A percentile compares a stretch with the other conserved stretches of the same genome.
These are phyloP conservation scores for Tangara arthus DNA, from an alignment of 2,797 vertebrate genomes.

Conservation along the genomic window DNA sequence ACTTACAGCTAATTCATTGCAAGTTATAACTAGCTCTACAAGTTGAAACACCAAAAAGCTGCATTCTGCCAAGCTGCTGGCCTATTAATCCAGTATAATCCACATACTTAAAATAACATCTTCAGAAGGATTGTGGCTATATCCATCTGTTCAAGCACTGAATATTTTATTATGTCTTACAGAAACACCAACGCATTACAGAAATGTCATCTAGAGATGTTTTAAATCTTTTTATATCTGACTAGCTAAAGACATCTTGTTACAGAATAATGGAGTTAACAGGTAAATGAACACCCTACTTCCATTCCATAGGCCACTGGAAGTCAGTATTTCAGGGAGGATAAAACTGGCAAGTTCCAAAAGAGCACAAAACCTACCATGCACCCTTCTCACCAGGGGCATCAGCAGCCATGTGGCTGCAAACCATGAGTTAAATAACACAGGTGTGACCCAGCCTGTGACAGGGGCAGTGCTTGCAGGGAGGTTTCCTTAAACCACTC, in stretches of 20 bases:
- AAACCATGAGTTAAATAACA: accelerated
- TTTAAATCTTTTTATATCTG: neutral
- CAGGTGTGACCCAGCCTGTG: neutral
- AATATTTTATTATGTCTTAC: slow-evolving; percentile 44
- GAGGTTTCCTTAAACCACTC: neutral
- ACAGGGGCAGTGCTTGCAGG: neutral
- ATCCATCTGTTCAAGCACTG: slow-evolving; percentile 28
- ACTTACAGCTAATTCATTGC: neutral
- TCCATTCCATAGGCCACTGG: neutral
- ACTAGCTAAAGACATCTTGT: neutral
- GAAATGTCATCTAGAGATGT: neutral
- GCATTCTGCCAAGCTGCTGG: neutral
- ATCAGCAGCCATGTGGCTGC: neutral
- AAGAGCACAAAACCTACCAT: neutral
- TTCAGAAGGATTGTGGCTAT: slow-evolving; percentile 33
- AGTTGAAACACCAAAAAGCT: slow-evolving; percentile 14
- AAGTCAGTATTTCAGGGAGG: neutral
- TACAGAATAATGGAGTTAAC: neutral
- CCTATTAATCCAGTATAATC: slow-evolving; percentile 53
- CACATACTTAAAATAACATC: slow-evolving; percentile 22
- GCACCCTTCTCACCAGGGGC: accelerated
- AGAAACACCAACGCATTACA: neutral
- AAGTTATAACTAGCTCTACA: slow-evolving; percentile 11
- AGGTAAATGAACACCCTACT: neutral
- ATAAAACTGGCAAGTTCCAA: neutral